A percentile compares a stretch with the other conserved stretches of the same genome.
phyloP scores from a whole-genome alignment of 1,140 invertebrate genomes.

The Eurytemora carolleeae region DNA sequence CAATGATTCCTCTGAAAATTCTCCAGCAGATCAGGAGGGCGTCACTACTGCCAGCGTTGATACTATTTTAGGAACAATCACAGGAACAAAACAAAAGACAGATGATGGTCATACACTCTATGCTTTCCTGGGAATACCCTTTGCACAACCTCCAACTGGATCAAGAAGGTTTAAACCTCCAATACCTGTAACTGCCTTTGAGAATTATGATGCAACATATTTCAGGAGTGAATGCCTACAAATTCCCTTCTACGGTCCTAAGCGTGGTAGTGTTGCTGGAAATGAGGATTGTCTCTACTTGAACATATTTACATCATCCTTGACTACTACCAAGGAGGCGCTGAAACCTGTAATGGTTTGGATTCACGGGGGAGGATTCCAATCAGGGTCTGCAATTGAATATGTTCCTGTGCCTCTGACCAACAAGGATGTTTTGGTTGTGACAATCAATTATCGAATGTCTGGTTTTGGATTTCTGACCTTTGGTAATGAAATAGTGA shows the following conservation, averaged over 20 bases:
- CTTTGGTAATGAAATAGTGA: background rate
- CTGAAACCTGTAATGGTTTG: constrained; percentile 28
- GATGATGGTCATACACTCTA: too few relatives aligned
- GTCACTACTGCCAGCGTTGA: too few relatives aligned
- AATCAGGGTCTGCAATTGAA: constrained; percentile 23
- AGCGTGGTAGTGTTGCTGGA: background rate
- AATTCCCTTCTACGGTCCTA: background rate
- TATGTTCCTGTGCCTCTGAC: constrained; percentile 23
- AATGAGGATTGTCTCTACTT: background rate
- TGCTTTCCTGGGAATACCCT: background rate
- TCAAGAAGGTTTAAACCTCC: background rate
- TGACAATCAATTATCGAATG: constrained; percentile 38
- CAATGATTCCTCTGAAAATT: too few relatives aligned
- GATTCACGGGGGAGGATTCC: constrained; percentile 28
- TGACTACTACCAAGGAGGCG: background rate
- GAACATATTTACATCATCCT: background rate
- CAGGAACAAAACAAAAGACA: too few relatives aligned
- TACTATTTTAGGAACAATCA: too few relatives aligned
- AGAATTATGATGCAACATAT: background rate
- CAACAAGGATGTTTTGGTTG: constrained; percentile 31
- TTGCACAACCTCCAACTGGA: background rate
- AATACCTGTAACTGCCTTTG: background rate
- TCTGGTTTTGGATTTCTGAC: constrained; percentile 23
- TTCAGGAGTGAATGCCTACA: background rate
- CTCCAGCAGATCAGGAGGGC: too few relatives aligned